Evolutionary conservation across 2,113 vertebrate genomes (phyloP).

Genomic region (Alces alces): DNA sequence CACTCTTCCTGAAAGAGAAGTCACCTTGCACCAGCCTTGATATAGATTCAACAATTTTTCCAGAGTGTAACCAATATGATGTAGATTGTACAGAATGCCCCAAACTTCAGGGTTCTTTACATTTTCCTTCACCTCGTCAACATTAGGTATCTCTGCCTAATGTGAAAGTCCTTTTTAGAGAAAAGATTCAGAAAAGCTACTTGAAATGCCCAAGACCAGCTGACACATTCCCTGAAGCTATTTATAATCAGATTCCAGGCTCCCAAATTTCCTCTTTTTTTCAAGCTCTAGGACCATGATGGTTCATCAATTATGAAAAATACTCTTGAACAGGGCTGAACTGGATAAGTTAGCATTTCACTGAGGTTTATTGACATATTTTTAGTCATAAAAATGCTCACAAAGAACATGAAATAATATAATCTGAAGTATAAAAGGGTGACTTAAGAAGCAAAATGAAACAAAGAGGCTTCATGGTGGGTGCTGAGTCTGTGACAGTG

Average conservation of each 20-base stretch:
- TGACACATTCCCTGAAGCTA: background rate
- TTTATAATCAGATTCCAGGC: background rate
- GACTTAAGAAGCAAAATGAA: constrained; percentile 14
- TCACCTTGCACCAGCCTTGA: background rate
- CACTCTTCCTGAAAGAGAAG: background rate
- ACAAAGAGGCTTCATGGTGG: background rate
- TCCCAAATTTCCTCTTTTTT: constrained; percentile 2
- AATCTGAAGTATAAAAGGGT: constrained; percentile 14
- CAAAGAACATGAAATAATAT: constrained; percentile 4
- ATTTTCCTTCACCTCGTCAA: background rate
- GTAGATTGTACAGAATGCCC: background rate
- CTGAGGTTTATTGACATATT: constrained; percentile 10
- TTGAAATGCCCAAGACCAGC: background rate
- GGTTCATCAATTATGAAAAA: constrained; percentile 34
- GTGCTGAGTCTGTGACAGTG: background rate
- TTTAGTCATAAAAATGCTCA: constrained; percentile 24
- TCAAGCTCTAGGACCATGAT: background rate
- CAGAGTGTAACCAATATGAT: background rate
- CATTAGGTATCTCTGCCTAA: background rate
- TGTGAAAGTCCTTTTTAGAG: constrained; percentile 9
- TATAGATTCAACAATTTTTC: background rate
- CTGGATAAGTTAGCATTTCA: constrained; percentile 24
- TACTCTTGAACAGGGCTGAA: constrained; percentile 17
- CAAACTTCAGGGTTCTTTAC: background rate
- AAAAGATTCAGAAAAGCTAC: constrained; percentile 16